Conservation (phyloP, 2,113 vertebrate genomes). For the Oryctolagus cuniculus region DNA sequence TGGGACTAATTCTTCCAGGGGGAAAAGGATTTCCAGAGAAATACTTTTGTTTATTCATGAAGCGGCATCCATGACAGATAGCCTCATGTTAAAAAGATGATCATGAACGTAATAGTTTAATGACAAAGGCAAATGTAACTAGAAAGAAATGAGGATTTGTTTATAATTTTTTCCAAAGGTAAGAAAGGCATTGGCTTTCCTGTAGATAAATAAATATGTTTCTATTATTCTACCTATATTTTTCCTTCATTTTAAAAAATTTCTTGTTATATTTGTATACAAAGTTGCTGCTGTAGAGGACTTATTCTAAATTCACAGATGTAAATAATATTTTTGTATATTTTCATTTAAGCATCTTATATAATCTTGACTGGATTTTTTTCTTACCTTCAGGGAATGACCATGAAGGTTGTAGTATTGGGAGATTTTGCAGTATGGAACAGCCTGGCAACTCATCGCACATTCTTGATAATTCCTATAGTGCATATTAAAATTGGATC, state of each 20-base stretch:
- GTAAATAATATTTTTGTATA: slow-evolving; percentile 26
- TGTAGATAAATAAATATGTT: slow-evolving; percentile 10
- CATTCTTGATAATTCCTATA: slow-evolving; percentile 71
- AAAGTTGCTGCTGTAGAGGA: background rate
- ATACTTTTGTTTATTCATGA: slow-evolving; percentile 41
- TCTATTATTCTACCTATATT: background rate
- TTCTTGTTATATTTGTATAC: slow-evolving; percentile 25
- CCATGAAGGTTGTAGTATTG: slow-evolving; percentile 28
- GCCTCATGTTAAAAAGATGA: background rate
- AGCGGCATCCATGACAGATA: slow-evolving; percentile 14
- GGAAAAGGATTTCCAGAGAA: background rate
- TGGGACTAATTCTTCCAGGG: slow-evolving; percentile 20
- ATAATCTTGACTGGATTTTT: slow-evolving; percentile 65
- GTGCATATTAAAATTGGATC: slow-evolving; percentile 61
- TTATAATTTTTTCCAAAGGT: background rate
- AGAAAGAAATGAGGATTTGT: slow-evolving; percentile 35
- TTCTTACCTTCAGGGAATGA: slow-evolving; percentile 48
- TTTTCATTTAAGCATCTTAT: slow-evolving; percentile 56
- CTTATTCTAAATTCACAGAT: slow-evolving; percentile 27
- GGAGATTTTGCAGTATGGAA: slow-evolving; percentile 44
- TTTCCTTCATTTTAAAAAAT: background rate
- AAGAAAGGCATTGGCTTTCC: background rate
- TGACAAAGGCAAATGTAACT: background rate
- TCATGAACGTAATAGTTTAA: background rate
- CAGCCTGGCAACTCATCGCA: slow-evolving; percentile 60